These are phyloP conservation scores for Heliconius nattereri DNA, from an alignment of 1,140 invertebrate species.

Conservation along the genomic window DNA sequence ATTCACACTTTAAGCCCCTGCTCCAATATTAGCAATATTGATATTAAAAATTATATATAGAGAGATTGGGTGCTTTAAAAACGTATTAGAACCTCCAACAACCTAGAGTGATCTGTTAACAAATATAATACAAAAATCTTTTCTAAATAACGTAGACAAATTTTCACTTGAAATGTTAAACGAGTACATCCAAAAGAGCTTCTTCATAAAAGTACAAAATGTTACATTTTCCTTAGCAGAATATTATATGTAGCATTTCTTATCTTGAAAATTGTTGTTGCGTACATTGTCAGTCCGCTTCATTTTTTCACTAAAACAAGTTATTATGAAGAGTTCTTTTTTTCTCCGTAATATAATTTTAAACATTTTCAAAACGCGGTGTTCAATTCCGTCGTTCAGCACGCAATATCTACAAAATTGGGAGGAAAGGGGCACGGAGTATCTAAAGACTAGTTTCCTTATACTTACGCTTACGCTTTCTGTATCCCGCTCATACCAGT, in stretches of 20 bases:
- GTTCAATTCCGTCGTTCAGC: no score
- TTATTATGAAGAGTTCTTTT: neutral
- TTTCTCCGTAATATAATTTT: neutral
- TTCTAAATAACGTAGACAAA: neutral
- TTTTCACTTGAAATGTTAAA: slow-evolving; percentile 5
- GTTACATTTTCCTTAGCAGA: neutral
- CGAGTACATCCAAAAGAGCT: neutral
- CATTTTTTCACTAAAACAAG: neutral
- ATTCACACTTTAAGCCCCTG: no score
- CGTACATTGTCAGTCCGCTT: neutral
- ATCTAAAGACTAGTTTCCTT: no score
- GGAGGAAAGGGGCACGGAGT: no score
- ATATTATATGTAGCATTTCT: slow-evolving; percentile 3
- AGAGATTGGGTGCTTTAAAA: neutral
- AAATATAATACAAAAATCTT: neutral
- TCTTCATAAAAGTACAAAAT: neutral
- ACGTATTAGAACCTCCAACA: no score
- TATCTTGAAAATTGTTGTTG: neutral
- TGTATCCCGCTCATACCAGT: no score
- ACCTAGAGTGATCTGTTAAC: no score
- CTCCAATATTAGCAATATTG: no score
- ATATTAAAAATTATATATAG: no score
- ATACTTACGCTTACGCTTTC: no score
- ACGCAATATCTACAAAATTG: no score
- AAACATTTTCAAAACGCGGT: neutral